Conservation (phyloP, 2,888 invertebrate species). For the Epirrhoe alternata region DNA sequence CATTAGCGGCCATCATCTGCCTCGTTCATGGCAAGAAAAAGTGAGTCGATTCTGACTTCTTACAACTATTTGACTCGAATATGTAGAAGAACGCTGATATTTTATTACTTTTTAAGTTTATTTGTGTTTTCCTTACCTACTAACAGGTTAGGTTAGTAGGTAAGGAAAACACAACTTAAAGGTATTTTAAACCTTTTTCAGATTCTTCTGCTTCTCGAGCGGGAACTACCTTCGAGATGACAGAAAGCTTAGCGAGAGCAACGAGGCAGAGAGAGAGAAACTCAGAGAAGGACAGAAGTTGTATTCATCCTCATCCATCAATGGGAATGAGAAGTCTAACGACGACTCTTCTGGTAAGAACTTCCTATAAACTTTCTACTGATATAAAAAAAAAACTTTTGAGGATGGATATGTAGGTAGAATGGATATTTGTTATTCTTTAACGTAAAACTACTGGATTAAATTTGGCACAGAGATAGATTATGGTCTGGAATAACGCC, state of each 20-base stretch:
- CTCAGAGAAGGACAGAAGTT: conserved; percentile 80
- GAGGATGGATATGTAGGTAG: too few relatives aligned
- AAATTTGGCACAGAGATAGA: too few relatives aligned
- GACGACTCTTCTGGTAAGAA: conserved; percentile 80
- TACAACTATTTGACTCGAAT: too few relatives aligned
- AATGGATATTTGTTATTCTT: too few relatives aligned
- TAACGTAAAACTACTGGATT: too few relatives aligned
- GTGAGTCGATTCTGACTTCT: conserved; percentile 48
- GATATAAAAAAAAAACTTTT: too few relatives aligned
- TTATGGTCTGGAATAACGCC: too few relatives aligned
- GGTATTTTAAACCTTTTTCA: conserved; percentile 47
- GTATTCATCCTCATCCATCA: conserved; percentile 82
- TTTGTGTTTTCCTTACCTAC: too few relatives aligned
- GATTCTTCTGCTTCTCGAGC: conserved; percentile 76
- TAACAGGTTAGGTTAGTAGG: too few relatives aligned
- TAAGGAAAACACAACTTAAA: too few relatives aligned
- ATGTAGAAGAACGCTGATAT: neutral
- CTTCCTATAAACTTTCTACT: neutral
- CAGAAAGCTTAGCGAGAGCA: conserved; percentile 80
- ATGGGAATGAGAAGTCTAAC: conserved; percentile 82
- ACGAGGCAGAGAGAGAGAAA: conserved; percentile 81
- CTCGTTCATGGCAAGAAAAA: conserved; percentile 74
- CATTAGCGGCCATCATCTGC: conserved; percentile 70
- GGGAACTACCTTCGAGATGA: conserved; percentile 79
- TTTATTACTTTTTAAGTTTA: too few relatives aligned